Evolutionary conservation across 2,888 invertebrate genomes (phyloP), one percentile per base, ranked within the genome.

Genomic region (Caprella mutica): DNA sequence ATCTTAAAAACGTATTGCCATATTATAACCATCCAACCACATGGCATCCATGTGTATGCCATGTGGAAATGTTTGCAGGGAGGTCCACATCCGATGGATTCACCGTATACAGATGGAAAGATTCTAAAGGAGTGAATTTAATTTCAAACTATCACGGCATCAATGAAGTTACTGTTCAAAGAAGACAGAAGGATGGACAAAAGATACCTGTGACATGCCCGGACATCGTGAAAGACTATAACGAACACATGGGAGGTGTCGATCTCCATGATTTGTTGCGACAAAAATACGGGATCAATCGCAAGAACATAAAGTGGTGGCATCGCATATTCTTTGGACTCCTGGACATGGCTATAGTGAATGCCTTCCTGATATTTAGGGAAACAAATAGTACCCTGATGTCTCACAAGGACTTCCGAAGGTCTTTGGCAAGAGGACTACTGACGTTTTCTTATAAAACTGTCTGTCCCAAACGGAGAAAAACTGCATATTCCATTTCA

Each of bases 271-370:
- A 71, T 50, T 66, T 66, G 67, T 48, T 67, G n/a, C 69, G 67
- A 64, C 57, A 65, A n/a, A 40, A 56, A n/a, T 71, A 70, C 60
- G 68, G 68, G 51, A 63, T 68, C 23, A 65, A 70, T 52, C 51
- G 68, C 35, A 70, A 70, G 62, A 67, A 67, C 21, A 67, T 65
- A 57, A 70, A 70, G 66, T 70, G 69, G 69, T 70, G 69, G 66
- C 68, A 67, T 52, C 42, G 67, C 21, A 66, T 68, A 38, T 66
- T 67, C 43, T 69, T 65, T 57, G 65, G 68, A 61, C 67, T 70
- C 52, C 39, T 68, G n/a, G 68, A 69, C 59, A 65, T 65, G 17
- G 46, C 57, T 48, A 59, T 69, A 21, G 65, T 68, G 5, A 68
- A 68, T 61, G 52, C 51, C 42, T 14, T 59, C 23, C n/a, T 56